phyloP scores from a whole-genome alignment of 2,797 vertebrate species.

The Corythornis leucogaster region DNA sequence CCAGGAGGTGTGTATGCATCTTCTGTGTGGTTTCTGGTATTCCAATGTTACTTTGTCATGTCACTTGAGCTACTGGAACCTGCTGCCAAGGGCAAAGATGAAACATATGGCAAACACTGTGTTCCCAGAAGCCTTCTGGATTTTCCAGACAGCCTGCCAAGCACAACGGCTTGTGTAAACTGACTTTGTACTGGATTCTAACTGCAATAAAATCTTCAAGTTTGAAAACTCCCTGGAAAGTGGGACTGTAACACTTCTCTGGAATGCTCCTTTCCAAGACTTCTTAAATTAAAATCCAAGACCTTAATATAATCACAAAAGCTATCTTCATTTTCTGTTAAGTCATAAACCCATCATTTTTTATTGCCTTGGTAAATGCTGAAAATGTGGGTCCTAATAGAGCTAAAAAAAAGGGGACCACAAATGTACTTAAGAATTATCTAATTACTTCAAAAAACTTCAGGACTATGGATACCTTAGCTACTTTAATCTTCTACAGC shows the following conservation, averaged over 20 bases:
- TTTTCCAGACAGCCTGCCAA: conserved; percentile 47
- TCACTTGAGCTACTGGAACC: background rate
- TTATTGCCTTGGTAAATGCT: background rate
- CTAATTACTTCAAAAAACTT: background rate
- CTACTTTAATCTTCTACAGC: background rate
- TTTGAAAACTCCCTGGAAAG: conserved; percentile 5
- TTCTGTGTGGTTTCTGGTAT: background rate
- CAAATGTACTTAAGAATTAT: background rate
- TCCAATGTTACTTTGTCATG: background rate
- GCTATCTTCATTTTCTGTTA: background rate
- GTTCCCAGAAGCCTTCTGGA: background rate
- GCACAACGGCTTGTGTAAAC: background rate
- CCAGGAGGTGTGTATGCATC: background rate
- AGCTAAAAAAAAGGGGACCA: background rate
- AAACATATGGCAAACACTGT: background rate
- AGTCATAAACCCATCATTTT: background rate
- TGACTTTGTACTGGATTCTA: background rate
- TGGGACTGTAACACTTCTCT: background rate
- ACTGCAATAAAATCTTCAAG: background rate
- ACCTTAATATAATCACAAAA: background rate
- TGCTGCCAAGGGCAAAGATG: conserved; percentile 1
- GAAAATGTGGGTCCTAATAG: background rate
- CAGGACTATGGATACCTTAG: background rate
- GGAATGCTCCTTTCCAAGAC: background rate
- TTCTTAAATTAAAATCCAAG: background rate